phyloP scores from a whole-genome alignment of 2,113 vertebrate genomes.

The Anser cygnoides region DNA sequence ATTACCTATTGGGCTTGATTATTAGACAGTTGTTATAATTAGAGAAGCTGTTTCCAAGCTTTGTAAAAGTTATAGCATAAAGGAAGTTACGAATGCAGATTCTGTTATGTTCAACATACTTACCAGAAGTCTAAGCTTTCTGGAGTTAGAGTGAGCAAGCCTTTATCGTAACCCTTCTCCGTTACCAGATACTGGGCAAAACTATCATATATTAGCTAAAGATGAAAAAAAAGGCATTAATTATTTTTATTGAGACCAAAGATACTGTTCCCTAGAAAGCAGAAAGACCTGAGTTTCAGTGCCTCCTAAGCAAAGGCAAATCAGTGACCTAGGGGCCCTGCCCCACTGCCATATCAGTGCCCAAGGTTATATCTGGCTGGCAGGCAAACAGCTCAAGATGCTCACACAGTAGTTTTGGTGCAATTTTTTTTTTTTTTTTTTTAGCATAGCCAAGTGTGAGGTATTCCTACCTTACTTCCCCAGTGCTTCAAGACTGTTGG shows the following conservation, averaged over 20 bases:
- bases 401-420: not conserved
- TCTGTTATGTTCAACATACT: conserved; percentile 53
- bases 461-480: not conserved
- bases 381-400: not conserved
- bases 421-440: not conserved
- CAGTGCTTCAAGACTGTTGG: not conserved
- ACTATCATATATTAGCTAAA: conserved; percentile 94
- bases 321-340: too few species aligned
- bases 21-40: too few species aligned
- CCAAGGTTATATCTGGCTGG: not conserved
- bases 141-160: conserved; percentile 85
- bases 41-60: not conserved
- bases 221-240: not conserved
- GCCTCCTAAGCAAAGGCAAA: not conserved
- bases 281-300: fast-evolving
- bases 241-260: not conserved
- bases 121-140: conserved; percentile 95
- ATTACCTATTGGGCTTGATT: not conserved
- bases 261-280: not conserved
- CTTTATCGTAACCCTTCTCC: conserved; percentile 89
- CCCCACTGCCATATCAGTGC: not conserved
- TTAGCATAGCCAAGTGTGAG: not conserved
- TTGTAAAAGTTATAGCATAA: not conserved
- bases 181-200: conserved; percentile 91
- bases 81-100: not conserved